phyloP scores from a whole-genome alignment of 2,113 vertebrate species.

The Apeltes quadracus region DNA sequence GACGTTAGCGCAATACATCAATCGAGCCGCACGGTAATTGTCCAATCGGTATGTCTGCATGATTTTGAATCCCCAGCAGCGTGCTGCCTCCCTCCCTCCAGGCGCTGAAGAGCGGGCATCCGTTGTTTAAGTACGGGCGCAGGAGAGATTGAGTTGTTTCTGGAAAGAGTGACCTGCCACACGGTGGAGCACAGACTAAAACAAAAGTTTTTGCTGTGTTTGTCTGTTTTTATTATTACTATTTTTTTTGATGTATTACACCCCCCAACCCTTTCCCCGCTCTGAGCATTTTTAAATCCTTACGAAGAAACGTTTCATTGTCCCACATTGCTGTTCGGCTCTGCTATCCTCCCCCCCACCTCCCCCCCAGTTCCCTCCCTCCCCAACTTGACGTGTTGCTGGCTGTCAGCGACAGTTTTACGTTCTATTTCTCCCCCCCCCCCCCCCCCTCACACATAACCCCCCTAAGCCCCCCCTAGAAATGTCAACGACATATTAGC shows the following conservation, averaged over 20 bases:
- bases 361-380: background rate
- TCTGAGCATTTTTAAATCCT: conserved; percentile 46
- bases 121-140: conserved; percentile 59
- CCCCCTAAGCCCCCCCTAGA: too few relatives aligned
- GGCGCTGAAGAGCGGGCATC: conserved; percentile 19
- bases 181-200: conserved; percentile 70
- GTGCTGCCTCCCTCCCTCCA: background rate
- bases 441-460: background rate
- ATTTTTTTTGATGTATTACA: conserved; percentile 29
- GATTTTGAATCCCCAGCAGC: conserved; percentile 3
- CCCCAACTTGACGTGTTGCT: conserved; percentile 14
- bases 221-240: background rate
- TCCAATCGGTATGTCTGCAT: conserved; percentile 22
- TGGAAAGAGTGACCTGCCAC: conserved; percentile 49
- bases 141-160: conserved; percentile 41
- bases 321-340: conserved; percentile 6
- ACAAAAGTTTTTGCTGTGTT: conserved; percentile 53
- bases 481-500: conserved; percentile 41
- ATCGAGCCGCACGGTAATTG: conserved; percentile 11
- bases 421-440: background rate
- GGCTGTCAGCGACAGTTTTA: background rate
- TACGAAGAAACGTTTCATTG: conserved; percentile 30
- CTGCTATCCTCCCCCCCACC: background rate
- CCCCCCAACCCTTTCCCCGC: background rate
- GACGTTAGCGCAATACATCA: background rate